Conservation (phyloP, 2,888 invertebrate species). For the Polyommatus iphigenia region DNA sequence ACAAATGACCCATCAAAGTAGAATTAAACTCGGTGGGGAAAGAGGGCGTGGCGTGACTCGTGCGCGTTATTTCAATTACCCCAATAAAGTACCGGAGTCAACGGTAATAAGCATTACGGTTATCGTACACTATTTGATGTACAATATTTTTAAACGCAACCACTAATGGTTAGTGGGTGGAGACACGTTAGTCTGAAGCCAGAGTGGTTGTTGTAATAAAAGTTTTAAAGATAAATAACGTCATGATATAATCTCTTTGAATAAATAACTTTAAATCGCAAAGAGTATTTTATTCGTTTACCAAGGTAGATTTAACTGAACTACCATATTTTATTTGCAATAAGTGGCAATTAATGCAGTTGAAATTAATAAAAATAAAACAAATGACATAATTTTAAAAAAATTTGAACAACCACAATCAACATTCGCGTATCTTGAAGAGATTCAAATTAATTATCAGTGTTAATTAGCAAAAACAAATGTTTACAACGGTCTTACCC, state of each 20-base stretch:
- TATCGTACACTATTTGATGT: slow-evolving; percentile 72
- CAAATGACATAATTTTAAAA: too few species aligned
- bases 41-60: slow-evolving; percentile 61
- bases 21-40: slow-evolving; percentile 45
- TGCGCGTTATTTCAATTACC: slow-evolving; percentile 71
- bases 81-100: slow-evolving; percentile 70
- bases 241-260: not conserved
- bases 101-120: slow-evolving; percentile 66
- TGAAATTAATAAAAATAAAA: too few species aligned
- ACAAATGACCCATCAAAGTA: slow-evolving; percentile 49
- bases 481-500: not conserved
- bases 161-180: slow-evolving; percentile 45
- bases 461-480: not conserved
- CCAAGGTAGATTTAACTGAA: not conserved
- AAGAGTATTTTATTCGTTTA: not conserved
- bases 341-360: not conserved
- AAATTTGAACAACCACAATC: not conserved
- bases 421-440: not conserved
- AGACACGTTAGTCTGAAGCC: slow-evolving; percentile 36
- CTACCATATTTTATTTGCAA: too few species aligned
- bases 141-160: slow-evolving; percentile 73
- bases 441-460: not conserved
- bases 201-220: slow-evolving; percentile 8
- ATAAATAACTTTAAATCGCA: not conserved
- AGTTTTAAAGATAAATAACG: not conserved